Conservation (phyloP, 2,797 vertebrate genomes). For the Falco peregrinus region DNA sequence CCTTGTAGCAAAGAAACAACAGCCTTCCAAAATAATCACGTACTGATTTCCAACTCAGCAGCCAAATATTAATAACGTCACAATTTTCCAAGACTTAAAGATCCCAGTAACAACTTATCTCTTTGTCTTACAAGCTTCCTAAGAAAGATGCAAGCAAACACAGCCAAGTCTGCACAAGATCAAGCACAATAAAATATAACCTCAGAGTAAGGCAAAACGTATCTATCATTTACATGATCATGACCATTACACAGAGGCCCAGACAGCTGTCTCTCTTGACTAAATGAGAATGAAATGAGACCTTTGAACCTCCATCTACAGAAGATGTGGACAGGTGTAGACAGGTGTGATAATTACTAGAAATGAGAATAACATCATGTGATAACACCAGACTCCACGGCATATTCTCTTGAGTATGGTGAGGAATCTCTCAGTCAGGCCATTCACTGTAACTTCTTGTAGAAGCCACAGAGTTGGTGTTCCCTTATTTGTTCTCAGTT, state of each 20-base stretch:
- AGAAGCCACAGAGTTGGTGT: not conserved
- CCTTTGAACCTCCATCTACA: not conserved
- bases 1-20: not conserved
- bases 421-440: not conserved
- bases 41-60: not conserved
- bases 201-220: not conserved
- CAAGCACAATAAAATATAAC: not conserved
- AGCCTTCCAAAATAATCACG: not conserved
- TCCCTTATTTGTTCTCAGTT: not conserved
- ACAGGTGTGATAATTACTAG: not conserved
- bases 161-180: not conserved
- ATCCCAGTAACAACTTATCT: not conserved
- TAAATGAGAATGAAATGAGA: not conserved
- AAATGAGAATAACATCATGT: not conserved
- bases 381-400: not conserved
- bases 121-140: not conserved
- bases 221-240: not conserved
- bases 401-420: not conserved
- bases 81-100: not conserved
- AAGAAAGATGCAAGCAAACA: not conserved
- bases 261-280: not conserved
- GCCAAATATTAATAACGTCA: not conserved
- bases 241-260: not conserved
- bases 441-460: not conserved
- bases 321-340: too few relatives aligned